Evolutionary conservation across 2,113 vertebrate species (phyloP), one percentile per base, ranked within the genome.

Genomic region (Seriola dumerili): DNA sequence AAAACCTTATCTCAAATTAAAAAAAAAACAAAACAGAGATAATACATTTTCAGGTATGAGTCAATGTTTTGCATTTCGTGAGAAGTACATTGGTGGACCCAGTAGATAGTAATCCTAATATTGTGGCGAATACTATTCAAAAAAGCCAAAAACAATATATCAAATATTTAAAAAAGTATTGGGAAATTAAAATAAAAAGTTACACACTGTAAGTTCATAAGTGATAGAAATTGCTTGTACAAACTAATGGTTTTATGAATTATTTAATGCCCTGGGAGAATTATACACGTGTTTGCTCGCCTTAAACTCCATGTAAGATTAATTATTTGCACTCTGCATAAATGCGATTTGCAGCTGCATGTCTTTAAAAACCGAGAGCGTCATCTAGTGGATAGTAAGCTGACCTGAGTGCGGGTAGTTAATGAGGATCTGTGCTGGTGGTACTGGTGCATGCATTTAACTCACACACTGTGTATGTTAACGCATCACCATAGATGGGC

Each of bases 311-410:
- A 19, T 42, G 32, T 48, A 13, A 63, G 13, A 55, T 48, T 63
- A 75, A 72, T 80, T 44, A 78, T 70, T 25, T 63, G n/a, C 25
- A 44, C 50, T 23, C 19, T 79, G 17, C 64, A 83, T 72, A 59
- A 72, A 78, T 73, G 38, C 63, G 73, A 85, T 90, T 90, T 89
- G 32, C 23, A 61, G 72, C 55, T n/a, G 55, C 67, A 73, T 69
- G 86, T 78, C 84, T 91, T 91, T 92, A 83, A 93, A 92, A 91
- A 72, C 76, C 91, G 73, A 94, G 73, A 95, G 90, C 94, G 91
- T 91, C 95, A 95, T 94, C 95, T 95, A 92, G 92, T 94, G 95
- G 93, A 77, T 64, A n/a, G 58, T 48, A 0, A 46, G 52, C 46
- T 85, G 68, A 81, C 76, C 58, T 77, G 72, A 83, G 64, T 17